phyloP scores from a whole-genome alignment of 2,888 invertebrate species.

The Lathronympha strigana region DNA sequence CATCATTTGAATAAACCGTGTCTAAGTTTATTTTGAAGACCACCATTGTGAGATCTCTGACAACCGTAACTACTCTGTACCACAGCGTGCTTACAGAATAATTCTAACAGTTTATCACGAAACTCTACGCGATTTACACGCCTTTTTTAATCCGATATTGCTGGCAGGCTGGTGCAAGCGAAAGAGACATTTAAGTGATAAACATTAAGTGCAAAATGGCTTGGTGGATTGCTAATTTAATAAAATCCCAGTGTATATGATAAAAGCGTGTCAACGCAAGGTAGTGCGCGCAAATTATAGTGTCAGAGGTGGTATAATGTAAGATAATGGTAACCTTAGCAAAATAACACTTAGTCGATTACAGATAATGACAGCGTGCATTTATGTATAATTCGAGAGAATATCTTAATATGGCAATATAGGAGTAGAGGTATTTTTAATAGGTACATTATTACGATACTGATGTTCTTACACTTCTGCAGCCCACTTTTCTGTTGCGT shows the following conservation, averaged over 20 bases:
- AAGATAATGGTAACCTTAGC: slow-evolving; percentile 37
- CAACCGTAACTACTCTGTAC: slow-evolving; percentile 29
- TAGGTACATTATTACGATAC: too few species aligned
- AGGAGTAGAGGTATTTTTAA: too few species aligned
- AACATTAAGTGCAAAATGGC: slow-evolving; percentile 18
- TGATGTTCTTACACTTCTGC: too few species aligned
- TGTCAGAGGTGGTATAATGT: slow-evolving; percentile 42
- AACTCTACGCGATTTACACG: slow-evolving; percentile 42
- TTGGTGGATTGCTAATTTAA: slow-evolving; percentile 25
- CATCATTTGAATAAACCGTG: slow-evolving; percentile 13
- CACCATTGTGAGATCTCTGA: slow-evolving; percentile 31
- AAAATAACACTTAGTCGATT: slow-evolving; percentile 24
- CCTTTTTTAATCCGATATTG: slow-evolving; percentile 34
- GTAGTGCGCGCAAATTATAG: slow-evolving; percentile 41
- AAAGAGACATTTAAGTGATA: slow-evolving; percentile 18
- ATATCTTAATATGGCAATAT: too few species aligned
- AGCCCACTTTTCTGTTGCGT: too few species aligned
- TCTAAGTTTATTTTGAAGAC: slow-evolving; percentile 5
- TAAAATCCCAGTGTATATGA: slow-evolving; percentile 26
- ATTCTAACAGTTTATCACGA: slow-evolving; percentile 39
- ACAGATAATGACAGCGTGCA: slow-evolving; percentile 27
- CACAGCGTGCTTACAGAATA: slow-evolving; percentile 30
- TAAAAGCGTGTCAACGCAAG: slow-evolving; percentile 38
- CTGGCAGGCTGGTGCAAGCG: slow-evolving; percentile 20
- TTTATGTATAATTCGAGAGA: background rate